A percentile compares a stretch with the other conserved stretches of the same genome.
Evolutionary conservation across 2,113 vertebrate genomes (phyloP).

Genomic region (Vanacampus margaritifer): DNA sequence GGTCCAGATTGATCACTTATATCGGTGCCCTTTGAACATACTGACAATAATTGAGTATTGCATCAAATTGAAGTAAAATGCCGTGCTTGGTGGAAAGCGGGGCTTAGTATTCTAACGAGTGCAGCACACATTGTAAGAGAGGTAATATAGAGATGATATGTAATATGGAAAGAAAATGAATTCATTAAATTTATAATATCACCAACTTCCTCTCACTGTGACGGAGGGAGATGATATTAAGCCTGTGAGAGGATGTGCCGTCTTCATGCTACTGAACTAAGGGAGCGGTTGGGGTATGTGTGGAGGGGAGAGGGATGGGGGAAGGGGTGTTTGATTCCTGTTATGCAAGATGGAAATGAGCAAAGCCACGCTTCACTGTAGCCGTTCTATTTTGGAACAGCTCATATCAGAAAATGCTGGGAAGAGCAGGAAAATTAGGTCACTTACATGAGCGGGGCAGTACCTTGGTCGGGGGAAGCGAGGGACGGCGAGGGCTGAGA

Average conservation of each 20-base stretch:
- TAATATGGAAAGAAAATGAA: constrained; percentile 25
- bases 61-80: neutral
- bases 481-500: constrained; percentile 37
- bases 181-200: constrained; percentile 34
- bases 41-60: neutral
- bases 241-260: constrained; percentile 46
- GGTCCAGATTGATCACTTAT: neutral
- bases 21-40: neutral
- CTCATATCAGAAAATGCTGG: constrained; percentile 67
- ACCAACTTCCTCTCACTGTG: constrained; percentile 27
- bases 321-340: constrained; percentile 54
- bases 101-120: neutral
- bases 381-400: constrained; percentile 71
- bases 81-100: neutral
- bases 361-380: constrained; percentile 68
- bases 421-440: constrained; percentile 73
- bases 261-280: constrained; percentile 48
- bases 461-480: constrained; percentile 38
- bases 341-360: constrained; percentile 77
- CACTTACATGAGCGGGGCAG: constrained; percentile 68
- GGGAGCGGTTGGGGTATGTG: constrained; percentile 8
- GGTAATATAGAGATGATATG: constrained; percentile 1
- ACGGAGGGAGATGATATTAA: constrained; percentile 40
- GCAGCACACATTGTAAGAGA: neutral
- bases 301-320: constrained; percentile 13